Conservation (phyloP, 1,140 invertebrate genomes). For the Stegodyphus mimosarum region DNA sequence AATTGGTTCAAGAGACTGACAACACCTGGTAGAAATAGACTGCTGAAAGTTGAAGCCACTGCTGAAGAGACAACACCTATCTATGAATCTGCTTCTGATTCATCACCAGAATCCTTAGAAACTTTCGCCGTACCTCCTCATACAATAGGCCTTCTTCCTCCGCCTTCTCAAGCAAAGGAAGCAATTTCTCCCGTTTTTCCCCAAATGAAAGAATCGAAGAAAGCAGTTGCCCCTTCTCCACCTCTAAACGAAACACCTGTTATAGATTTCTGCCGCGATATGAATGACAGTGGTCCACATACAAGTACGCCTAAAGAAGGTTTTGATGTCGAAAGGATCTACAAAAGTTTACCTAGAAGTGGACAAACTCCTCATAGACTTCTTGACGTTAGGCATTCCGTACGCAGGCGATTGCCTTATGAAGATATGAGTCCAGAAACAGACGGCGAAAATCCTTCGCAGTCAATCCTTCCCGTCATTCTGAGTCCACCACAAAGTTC, state of each 20-base stretch:
- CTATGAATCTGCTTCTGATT: background rate
- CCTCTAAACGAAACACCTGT: constrained; percentile 1
- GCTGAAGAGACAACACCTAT: constrained; percentile 34
- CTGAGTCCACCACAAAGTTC: background rate
- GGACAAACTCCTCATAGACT: constrained; percentile 33
- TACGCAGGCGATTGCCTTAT: constrained; percentile 57
- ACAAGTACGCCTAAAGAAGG: constrained; percentile 42
- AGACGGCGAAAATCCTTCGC: background rate
- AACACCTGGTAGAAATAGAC: constrained; percentile 16
- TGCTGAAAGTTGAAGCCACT: constrained; percentile 10
- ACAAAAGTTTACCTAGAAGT: background rate
- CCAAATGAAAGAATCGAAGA: background rate
- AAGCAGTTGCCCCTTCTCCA: background rate
- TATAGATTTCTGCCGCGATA: background rate
- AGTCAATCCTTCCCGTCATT: background rate
- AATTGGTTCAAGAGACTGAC: constrained; percentile 32
- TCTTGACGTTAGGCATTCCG: background rate
- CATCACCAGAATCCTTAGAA: constrained; percentile 14
- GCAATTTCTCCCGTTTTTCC: no score
- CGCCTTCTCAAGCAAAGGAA: background rate
- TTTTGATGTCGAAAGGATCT: background rate
- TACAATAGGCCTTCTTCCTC: background rate
- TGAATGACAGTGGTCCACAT: background rate
- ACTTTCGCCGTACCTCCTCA: background rate
- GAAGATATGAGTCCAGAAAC: constrained; percentile 29